phyloP scores from a whole-genome alignment of 2,888 invertebrate genomes.

The Calameuta filiformis region DNA sequence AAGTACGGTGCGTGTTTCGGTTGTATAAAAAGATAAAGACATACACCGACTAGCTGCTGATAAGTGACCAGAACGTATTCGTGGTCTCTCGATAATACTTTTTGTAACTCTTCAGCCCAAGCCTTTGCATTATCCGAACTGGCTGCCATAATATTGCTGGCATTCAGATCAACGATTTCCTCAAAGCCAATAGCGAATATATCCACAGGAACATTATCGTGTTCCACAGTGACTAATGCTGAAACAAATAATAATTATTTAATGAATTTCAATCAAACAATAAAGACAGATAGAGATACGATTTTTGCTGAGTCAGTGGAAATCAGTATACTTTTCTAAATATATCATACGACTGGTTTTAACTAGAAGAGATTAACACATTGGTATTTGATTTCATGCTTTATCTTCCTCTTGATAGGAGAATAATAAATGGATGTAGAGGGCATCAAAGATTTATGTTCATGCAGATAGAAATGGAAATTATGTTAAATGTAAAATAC shows the following conservation, averaged over 20 bases:
- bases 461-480: not conserved
- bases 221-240: slow-evolving; percentile 64
- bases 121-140: slow-evolving; percentile 91
- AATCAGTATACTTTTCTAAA: not conserved
- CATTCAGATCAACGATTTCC: slow-evolving; percentile 99
- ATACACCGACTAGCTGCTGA: slow-evolving; percentile 97
- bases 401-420: not conserved
- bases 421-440: not conserved
- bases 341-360: not conserved
- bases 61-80: slow-evolving; percentile 92
- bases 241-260: slow-evolving; percentile 27
- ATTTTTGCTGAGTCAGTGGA: not conserved
- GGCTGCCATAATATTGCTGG: slow-evolving; percentile 97
- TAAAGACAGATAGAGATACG: not conserved
- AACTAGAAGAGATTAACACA: not conserved
- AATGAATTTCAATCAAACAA: not conserved
- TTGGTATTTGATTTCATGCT: not conserved
- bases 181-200: slow-evolving; percentile 98
- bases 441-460: not conserved
- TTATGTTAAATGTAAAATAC: slow-evolving; percentile 17
- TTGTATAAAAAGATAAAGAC: slow-evolving; percentile 93
- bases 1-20: slow-evolving; percentile 90
- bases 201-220: slow-evolving; percentile 79
- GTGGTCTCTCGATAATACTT: slow-evolving; percentile 87
- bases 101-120: slow-evolving; percentile 96